Conservation (phyloP, 2,797 vertebrate species). For the Alosa sapidissima region DNA sequence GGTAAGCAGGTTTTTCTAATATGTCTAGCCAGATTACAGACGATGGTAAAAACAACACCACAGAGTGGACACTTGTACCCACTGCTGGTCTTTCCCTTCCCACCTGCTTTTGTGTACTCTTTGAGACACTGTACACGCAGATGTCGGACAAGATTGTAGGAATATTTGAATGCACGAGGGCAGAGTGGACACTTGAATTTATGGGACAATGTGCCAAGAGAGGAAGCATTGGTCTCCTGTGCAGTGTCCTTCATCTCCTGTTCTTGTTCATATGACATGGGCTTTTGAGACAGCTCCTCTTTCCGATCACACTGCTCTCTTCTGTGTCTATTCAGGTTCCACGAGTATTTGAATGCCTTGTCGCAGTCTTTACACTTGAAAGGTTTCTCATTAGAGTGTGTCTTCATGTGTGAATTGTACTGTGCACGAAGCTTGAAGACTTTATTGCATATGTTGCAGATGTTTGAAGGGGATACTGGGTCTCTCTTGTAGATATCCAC, state of each 20-base stretch:
- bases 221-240: background rate
- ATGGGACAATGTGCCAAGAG: background rate
- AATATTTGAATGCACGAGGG: conserved; percentile 70
- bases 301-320: conserved; percentile 37
- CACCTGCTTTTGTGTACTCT: conserved; percentile 44
- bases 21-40: conserved; percentile 70
- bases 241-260: background rate
- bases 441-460: conserved; percentile 62
- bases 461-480: conserved; percentile 27
- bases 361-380: conserved; percentile 50
- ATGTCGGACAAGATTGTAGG: conserved; percentile 72
- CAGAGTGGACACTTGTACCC: conserved; percentile 75
- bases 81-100: conserved; percentile 56
- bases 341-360: conserved; percentile 41
- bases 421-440: conserved; percentile 56
- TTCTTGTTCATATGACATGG: background rate
- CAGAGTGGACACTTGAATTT: conserved; percentile 74
- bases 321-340: conserved; percentile 49
- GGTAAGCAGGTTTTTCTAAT: conserved; percentile 65
- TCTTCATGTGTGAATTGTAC: conserved; percentile 40
- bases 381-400: conserved; percentile 42
- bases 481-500: conserved; percentile 64
- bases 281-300: background rate
- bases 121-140: conserved; percentile 70
- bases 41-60: conserved; percentile 55